phyloP scores from a whole-genome alignment of 2,797 vertebrate genomes.

The Manis crassicaudata region DNA sequence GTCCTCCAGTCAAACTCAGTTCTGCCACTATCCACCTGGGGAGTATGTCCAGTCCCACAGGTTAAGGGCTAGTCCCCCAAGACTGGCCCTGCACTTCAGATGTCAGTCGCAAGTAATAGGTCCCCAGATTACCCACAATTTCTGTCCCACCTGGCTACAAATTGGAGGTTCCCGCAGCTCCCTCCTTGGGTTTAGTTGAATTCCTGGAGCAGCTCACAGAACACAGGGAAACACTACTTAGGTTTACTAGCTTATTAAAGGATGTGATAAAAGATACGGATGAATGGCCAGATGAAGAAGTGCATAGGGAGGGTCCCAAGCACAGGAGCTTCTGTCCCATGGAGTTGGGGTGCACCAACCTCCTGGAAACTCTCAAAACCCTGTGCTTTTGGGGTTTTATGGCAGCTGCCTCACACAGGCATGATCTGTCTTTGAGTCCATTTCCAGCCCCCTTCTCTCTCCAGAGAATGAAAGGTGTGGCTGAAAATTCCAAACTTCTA shows the following conservation, averaged over 20 bases:
- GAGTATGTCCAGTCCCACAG: neutral
- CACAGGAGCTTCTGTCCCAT: accelerated
- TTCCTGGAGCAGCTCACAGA: neutral
- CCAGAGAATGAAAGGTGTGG: no score
- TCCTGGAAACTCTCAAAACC: neutral
- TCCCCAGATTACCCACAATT: neutral
- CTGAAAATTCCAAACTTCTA: neutral
- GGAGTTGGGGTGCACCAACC: neutral
- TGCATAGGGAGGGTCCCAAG: neutral
- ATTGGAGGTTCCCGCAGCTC: neutral
- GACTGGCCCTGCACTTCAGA: neutral
- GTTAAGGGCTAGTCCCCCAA: neutral
- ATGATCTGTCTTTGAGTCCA: neutral
- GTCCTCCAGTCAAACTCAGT: neutral
- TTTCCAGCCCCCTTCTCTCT: neutral
- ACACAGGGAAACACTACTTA: neutral
- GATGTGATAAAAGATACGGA: neutral
- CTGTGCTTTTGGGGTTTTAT: neutral
- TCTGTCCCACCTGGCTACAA: neutral
- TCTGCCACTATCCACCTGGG: neutral
- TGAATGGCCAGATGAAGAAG: neutral
- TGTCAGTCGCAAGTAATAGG: neutral
- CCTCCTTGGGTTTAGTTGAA: neutral
- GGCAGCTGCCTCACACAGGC: neutral
- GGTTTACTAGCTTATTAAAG: neutral